Evolutionary conservation across 2,888 invertebrate genomes (phyloP), one percentile per base, ranked within the genome.

Genomic region (Syrphus vitripennis): DNA sequence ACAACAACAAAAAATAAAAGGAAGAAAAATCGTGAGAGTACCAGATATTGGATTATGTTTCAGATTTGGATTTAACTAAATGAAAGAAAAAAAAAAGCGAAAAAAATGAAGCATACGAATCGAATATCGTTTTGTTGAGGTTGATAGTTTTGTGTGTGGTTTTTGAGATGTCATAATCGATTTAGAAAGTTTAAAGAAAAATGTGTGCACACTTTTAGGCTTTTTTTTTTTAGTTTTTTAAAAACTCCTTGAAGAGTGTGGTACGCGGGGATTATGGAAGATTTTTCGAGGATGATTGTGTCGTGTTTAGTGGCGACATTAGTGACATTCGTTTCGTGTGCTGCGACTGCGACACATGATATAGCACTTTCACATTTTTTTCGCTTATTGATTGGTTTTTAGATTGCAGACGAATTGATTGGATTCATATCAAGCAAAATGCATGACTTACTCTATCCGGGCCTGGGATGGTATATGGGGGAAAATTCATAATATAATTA

Each of bases 111-210:
- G n/a, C 14, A 42, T 16, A n/a, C 45, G 19, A 50, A 50, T 16
- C 24, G 26, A 63, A 59, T 50, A 37, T 24, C 37, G 70, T 53
- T 53, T 61, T 55, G 61, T 37, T 4, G 9, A 14, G n/a, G n/a
- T n/a, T n/a, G n/a, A n/a, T n/a, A n/a, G 63, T 53, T 57, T 59
- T 42, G 45, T 63, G 29, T 69, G 34, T 40, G 14, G 6, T 16
- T 48, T 16, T 1, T 10, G 53, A 81, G 84, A 84, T 84, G 84
- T 84, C 84, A 84, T 84, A 84, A 84, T 84, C 84, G 81, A 81
- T 81, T 84, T 84, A 84, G 84, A 84, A 84, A 84, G 83, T 83
- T 37, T n/a, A n/a, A n/a, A 21, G 74, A 70, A 76, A 59, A 76
- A 59, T 78, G 70, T 67, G 67, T 67, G 67, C 71, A 61, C 34